Evolutionary conservation across 2,888 invertebrate species (phyloP).

Genomic region (Unio delphinus): DNA sequence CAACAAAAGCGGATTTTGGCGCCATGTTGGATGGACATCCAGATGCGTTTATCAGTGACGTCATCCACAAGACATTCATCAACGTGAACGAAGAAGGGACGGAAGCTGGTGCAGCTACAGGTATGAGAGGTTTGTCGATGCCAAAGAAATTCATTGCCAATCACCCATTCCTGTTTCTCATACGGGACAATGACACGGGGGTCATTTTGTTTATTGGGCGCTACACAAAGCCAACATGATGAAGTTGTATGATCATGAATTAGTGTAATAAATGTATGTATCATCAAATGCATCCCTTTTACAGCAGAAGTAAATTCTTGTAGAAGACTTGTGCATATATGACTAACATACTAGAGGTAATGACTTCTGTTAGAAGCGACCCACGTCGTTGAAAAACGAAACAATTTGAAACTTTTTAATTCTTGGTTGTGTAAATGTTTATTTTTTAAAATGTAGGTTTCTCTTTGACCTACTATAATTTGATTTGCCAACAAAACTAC

Average conservation of each 20-base stretch:
- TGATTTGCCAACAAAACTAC: too few species aligned
- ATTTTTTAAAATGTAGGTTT: too few species aligned
- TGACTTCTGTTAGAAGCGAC: too few species aligned
- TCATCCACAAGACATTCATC: constrained; percentile 38
- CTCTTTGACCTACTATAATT: too few species aligned
- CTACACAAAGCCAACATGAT: constrained; percentile 16
- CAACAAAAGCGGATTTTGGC: constrained; percentile 20
- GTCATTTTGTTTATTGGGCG: constrained; percentile 34
- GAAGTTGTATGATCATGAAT: background rate
- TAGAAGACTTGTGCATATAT: too few species aligned
- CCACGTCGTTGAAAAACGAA: too few species aligned
- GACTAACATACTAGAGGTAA: too few species aligned
- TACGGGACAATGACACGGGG: constrained; percentile 22
- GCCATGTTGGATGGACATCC: constrained; percentile 17
- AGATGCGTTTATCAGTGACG: constrained; percentile 20
- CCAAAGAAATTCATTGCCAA: constrained; percentile 27
- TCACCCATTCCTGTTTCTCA: constrained; percentile 33
- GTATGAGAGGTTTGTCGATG: background rate
- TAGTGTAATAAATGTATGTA: too few species aligned
- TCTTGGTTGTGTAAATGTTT: too few species aligned
- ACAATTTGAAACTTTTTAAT: too few species aligned
- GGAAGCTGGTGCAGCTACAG: constrained; percentile 21
- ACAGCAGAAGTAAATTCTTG: too few species aligned
- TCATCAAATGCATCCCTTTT: too few species aligned
- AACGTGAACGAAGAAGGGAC: constrained; percentile 36